A percentile compares a stretch with the other conserved stretches of the same genome.
phyloP scores from a whole-genome alignment of 2,113 vertebrate species.

The Melanocharis versteri region DNA sequence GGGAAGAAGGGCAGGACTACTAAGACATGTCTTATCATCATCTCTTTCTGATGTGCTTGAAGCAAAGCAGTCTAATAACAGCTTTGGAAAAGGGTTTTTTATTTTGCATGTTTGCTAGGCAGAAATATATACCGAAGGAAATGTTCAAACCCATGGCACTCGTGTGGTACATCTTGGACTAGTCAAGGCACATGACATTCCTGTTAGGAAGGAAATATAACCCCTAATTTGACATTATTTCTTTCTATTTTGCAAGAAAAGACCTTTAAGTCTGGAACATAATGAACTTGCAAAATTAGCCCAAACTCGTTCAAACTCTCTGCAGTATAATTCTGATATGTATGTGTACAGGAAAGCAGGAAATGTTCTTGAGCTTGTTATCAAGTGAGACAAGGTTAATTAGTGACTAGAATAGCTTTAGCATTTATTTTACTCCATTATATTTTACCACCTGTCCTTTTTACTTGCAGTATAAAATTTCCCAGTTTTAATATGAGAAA shows the following conservation, averaged over 20 bases:
- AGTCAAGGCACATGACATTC: neutral
- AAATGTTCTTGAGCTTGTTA: constrained; percentile 43
- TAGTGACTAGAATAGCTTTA: constrained; percentile 26
- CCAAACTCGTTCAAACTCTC: neutral
- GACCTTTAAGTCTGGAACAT: neutral
- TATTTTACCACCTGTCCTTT: neutral
- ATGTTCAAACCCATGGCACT: neutral
- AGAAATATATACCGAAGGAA: neutral
- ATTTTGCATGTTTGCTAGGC: neutral
- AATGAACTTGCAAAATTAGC: constrained; percentile 29
- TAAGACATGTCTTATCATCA: neutral
- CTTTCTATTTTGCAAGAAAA: neutral
- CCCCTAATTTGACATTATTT: neutral
- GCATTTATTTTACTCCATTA: neutral
- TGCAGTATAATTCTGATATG: neutral
- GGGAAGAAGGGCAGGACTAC: neutral
- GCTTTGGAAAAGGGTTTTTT: neutral
- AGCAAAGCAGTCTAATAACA: neutral
- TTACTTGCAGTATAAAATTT: neutral
- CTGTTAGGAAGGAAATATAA: neutral
- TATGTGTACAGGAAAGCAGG: constrained; percentile 14
- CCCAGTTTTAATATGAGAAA: neutral
- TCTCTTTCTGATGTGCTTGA: neutral
- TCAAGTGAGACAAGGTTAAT: constrained; percentile 50
- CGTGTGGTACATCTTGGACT: neutral